Evolutionary conservation across 2,113 vertebrate species (phyloP).

Genomic region (Muscicapa adusta): DNA sequence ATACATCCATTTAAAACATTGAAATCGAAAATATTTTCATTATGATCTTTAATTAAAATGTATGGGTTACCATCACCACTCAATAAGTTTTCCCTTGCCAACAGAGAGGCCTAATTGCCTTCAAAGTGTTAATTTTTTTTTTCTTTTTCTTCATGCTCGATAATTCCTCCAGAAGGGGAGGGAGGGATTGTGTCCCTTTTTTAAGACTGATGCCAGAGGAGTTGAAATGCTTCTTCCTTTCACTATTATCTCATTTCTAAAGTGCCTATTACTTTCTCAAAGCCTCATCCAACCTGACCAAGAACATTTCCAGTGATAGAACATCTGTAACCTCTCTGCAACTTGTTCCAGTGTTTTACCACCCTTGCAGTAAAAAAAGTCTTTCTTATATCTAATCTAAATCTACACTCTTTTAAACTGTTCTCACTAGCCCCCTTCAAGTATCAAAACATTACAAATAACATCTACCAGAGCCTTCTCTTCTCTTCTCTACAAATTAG

Average conservation of each 20-base stretch:
- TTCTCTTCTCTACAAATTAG: not conserved
- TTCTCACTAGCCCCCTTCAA: not conserved
- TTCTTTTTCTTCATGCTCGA: not conserved
- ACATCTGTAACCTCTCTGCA: not conserved
- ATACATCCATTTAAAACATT: not conserved
- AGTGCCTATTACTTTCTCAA: not conserved
- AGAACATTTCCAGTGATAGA: not conserved
- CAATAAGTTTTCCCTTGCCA: not conserved
- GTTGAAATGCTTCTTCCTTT: not conserved
- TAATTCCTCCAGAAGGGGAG: not conserved
- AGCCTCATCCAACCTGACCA: not conserved
- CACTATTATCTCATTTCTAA: not conserved
- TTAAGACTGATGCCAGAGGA: not conserved
- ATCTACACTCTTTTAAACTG: not conserved
- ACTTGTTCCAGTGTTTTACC: not conserved
- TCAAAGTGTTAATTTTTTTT: not conserved
- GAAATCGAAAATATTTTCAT: not conserved
- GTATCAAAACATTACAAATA: fast-evolving
- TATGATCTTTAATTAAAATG: not conserved
- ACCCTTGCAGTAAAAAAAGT: not conserved
- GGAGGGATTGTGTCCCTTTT: not conserved
- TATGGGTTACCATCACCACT: not conserved
- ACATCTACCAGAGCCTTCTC: not conserved
- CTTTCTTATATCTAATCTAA: not conserved
- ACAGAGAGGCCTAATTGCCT: not conserved